These are phyloP conservation scores for Drosophila gunungcola DNA, from an alignment of 1,140 invertebrate species.

Conservation along the genomic window DNA sequence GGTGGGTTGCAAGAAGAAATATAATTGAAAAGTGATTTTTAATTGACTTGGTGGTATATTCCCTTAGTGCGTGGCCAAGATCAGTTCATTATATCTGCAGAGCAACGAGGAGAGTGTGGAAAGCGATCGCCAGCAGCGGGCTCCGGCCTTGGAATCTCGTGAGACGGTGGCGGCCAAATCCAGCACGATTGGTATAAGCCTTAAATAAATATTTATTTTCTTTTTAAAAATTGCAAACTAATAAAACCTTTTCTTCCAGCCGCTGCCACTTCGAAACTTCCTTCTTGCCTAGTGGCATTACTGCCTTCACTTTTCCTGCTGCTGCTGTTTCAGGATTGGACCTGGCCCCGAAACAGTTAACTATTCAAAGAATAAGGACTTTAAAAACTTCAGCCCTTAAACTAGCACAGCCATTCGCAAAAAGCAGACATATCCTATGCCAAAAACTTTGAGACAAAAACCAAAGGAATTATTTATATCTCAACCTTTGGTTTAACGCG, in stretches of 20 bases:
- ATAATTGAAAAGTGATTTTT: neutral
- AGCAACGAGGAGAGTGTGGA: slow-evolving; percentile 94
- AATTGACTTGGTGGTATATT: neutral
- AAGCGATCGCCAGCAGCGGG: slow-evolving; percentile 88
- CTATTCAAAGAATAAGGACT: slow-evolving; percentile 28
- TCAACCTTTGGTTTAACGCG: slow-evolving; percentile 23
- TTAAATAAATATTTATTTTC: neutral
- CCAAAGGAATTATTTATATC: slow-evolving; percentile 42
- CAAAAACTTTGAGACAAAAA: slow-evolving; percentile 76
- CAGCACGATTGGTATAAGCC: slow-evolving; percentile 85
- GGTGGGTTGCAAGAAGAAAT: slow-evolving; percentile 73
- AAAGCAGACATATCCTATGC: slow-evolving; percentile 79
- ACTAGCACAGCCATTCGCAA: slow-evolving; percentile 17
- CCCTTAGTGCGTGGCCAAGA: slow-evolving; percentile 91
- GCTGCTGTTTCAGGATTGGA: slow-evolving; percentile 28
- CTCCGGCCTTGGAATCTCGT: slow-evolving; percentile 88
- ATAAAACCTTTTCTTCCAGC: slow-evolving; percentile 25
- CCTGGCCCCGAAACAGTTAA: slow-evolving; percentile 64
- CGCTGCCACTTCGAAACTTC: slow-evolving; percentile 37
- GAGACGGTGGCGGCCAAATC: slow-evolving; percentile 86
- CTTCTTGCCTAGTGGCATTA: slow-evolving; percentile 43
- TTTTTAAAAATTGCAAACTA: neutral
- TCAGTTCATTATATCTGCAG: slow-evolving; percentile 92
- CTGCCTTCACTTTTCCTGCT: slow-evolving; percentile 53
- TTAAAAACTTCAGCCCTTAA: slow-evolving; percentile 5